These are phyloP conservation scores for Synodontis membranacea DNA, from an alignment of 2,113 vertebrate genomes.

Conservation along the genomic window DNA sequence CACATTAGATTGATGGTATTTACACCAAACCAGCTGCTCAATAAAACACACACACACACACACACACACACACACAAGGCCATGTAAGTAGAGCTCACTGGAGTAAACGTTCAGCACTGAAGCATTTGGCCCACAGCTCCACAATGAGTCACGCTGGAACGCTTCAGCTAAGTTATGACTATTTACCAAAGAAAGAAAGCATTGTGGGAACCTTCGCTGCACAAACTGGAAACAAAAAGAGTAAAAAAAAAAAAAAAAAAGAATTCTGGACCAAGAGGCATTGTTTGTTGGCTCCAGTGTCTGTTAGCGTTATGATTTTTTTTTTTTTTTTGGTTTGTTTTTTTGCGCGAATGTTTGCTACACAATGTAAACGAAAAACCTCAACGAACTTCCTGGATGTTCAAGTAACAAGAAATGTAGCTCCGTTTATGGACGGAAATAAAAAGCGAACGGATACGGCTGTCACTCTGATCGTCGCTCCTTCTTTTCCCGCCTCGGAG, in stretches of 20 bases:
- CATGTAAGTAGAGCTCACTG: neutral
- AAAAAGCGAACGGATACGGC: neutral
- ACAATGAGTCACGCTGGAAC: neutral
- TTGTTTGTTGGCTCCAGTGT: too few relatives aligned
- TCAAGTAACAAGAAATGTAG: neutral
- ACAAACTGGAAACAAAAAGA: neutral
- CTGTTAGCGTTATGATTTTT: neutral
- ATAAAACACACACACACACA: conserved; percentile 36
- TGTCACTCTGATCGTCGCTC: neutral
- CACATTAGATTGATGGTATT: conserved; percentile 39
- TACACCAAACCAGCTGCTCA: neutral
- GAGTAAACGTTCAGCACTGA: neutral
- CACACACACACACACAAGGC: conserved; percentile 12
- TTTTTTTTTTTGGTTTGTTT: neutral
- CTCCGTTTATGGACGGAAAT: neutral
- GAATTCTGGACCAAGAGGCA: too few relatives aligned
- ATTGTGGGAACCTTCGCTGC: neutral
- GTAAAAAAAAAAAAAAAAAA: too few relatives aligned
- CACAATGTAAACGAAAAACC: neutral
- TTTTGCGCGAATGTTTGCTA: neutral
- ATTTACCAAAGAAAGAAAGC: neutral
- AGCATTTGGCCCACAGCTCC: neutral
- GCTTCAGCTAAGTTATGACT: neutral
- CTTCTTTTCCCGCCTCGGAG: neutral
- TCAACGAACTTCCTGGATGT: neutral